phyloP scores from a whole-genome alignment of 2,797 vertebrate species.

The Chaetophractus vellerosus region DNA sequence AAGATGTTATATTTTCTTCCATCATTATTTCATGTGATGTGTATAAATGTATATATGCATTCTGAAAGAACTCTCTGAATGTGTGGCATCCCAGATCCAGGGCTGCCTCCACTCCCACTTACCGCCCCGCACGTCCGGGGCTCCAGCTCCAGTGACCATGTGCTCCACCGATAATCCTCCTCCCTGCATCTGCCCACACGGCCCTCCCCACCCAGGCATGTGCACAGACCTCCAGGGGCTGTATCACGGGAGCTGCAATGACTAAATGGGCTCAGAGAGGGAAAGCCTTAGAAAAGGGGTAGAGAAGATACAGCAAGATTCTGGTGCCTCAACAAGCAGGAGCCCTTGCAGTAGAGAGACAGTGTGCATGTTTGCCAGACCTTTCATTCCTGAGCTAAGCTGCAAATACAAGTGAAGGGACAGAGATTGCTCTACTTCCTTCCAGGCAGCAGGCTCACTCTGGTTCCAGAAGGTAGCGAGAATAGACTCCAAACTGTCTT shows the following conservation, averaged over 20 bases:
- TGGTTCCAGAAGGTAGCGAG: neutral
- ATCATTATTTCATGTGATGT: neutral
- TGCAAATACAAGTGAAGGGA: neutral
- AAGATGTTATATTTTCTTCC: neutral
- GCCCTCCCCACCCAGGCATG: no score
- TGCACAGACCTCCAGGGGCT: fast-evolving
- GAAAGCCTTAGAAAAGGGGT: neutral
- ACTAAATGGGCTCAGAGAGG: neutral
- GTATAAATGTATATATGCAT: neutral
- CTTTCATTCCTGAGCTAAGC: neutral
- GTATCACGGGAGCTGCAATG: fast-evolving
- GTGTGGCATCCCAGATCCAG: neutral
- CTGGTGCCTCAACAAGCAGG: neutral
- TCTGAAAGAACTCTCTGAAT: neutral
- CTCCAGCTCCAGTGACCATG: fast-evolving
- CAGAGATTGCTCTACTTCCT: neutral
- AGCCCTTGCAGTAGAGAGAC: neutral
- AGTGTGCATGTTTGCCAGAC: neutral
- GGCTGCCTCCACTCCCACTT: neutral
- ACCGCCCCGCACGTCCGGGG: neutral
- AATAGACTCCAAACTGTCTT: neutral
- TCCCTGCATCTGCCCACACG: neutral
- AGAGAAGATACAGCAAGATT: neutral
- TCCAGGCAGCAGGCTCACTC: neutral
- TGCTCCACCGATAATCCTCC: fast-evolving